Evolutionary conservation across 2,797 vertebrate genomes (phyloP), one percentile per base, ranked within the genome.

Genomic region (Liparis tanakae): DNA sequence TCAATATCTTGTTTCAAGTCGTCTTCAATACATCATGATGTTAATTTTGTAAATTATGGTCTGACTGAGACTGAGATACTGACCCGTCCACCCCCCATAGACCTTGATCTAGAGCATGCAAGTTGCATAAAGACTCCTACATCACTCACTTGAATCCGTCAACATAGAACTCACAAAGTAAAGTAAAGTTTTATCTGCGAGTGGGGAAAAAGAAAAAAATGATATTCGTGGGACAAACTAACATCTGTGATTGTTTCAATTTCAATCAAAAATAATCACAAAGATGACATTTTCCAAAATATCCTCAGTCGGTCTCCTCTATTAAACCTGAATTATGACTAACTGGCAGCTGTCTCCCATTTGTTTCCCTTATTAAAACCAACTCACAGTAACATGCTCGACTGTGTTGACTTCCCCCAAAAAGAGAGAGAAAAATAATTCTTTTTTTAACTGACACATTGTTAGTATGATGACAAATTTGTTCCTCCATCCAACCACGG

Each of bases 221-320:
- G 4, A 53, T 36, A 53, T 36, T 39, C 17, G 39, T 8, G 51
- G 18, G 18, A 57, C 43, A 8, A 43, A 48, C 54, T 41, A 59
- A 65, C 50, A 62, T 71, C 51, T 62, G 33, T 25, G 15, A 37
- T 43, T n/a, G 14, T 18, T 41, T 41, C 25, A 30, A 30, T 41
- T 41, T 41, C 8, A 41, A 41, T 41, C 4, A 41, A n/a, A n/a
- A n/a, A 48, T 12, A 44, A 63, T 53, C 14, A 58, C 8, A 18
- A 43, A 64, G 25, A 59, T 22, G 17, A 14, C 2, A 43, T 20
- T 55, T 25, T 14, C 18, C 8, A 41, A 1, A 41, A 20, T 30
- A 58, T 43, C 50, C 5, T 58, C 20, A 25, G 30, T 43, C 53
- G 18, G 36, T 48, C 48, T 18, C 20, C 30, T 72, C 25, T 33